Percentiles rank a stretch among this genome's conserved stretches.
These are phyloP conservation scores for Tuberolachnus salignus DNA, from an alignment of 2,888 invertebrate species.

Conservation along the genomic window DNA sequence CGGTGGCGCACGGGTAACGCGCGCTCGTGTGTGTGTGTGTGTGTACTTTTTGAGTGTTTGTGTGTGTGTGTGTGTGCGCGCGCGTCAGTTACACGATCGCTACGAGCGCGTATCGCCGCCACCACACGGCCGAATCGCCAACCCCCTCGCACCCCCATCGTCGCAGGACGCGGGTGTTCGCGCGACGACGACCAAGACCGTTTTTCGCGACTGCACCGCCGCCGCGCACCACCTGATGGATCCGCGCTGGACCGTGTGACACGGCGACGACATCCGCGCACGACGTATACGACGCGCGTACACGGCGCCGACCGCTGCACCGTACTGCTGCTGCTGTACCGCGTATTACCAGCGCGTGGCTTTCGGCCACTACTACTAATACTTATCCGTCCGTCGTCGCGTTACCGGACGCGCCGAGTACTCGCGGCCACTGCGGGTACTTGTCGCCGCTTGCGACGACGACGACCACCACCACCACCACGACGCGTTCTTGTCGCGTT, in stretches of 20 bases:
- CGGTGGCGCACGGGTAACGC: conserved; percentile 21
- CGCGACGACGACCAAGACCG: background rate
- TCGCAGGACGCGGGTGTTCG: conserved; percentile 1
- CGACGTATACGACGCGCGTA: background rate
- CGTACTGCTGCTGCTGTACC: no score
- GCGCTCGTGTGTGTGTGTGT: background rate
- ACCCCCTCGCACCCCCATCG: background rate
- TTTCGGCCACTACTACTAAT: no score
- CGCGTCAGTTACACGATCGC: background rate
- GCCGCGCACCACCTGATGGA: conserved; percentile 50
- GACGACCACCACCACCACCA: no score
- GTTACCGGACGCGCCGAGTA: background rate
- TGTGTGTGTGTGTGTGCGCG: conserved; percentile 7
- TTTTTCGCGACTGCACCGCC: conserved; percentile 17
- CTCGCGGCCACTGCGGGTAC: background rate
- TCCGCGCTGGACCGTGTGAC: conserved; percentile 42
- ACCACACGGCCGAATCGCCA: background rate
- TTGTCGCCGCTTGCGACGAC: no score
- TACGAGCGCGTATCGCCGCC: conserved; percentile 9
- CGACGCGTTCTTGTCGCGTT: background rate
- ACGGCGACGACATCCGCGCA: background rate
- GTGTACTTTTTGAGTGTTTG: background rate
- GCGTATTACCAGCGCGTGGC: no score
- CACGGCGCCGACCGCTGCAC: background rate
- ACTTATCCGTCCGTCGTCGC: background rate